A percentile compares a stretch with the other conserved stretches of the same genome.
These are phyloP conservation scores for Melanogrammus aeglefinus DNA, from an alignment of 2,797 vertebrate genomes.

Conservation along the genomic window DNA sequence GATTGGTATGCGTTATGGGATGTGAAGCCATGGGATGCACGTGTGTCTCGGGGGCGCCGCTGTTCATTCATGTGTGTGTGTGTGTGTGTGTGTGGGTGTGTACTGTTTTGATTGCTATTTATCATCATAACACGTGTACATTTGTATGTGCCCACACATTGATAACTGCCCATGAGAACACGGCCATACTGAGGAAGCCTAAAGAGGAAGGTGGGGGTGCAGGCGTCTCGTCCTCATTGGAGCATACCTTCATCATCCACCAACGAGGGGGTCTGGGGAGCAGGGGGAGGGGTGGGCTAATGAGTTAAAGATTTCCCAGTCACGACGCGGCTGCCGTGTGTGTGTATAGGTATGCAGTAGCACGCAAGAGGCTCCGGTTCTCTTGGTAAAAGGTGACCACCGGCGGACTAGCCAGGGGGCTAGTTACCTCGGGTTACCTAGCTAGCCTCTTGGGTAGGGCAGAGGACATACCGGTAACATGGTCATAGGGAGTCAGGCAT, in stretches of 20 bases:
- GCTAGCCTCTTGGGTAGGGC: not conserved
- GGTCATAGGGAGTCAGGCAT: not conserved
- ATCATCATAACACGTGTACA: not conserved
- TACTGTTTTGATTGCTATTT: not conserved
- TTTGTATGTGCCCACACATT: not conserved
- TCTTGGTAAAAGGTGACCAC: not conserved
- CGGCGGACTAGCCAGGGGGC: not conserved
- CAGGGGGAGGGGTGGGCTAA: not conserved
- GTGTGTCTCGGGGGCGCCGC: not conserved
- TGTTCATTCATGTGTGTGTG: not conserved
- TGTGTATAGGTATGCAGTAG: not conserved
- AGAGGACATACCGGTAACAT: not conserved
- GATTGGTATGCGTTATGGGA: slow-evolving; percentile 18
- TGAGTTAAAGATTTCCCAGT: slow-evolving; percentile 12
- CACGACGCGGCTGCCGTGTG: not conserved
- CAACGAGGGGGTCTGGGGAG: not conserved
- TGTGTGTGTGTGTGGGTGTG: slow-evolving; percentile 20
- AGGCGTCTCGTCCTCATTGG: not conserved
- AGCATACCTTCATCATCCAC: not conserved
- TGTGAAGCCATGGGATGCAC: not conserved
- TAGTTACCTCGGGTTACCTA: not conserved
- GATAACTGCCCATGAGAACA: slow-evolving; percentile 6
- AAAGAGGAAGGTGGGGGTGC: not conserved
- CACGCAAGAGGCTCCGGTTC: not conserved
- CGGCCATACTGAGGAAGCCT: not conserved